These are phyloP conservation scores for Ochropleura plecta DNA, from an alignment of 2,888 invertebrate species.

Conservation along the genomic window DNA sequence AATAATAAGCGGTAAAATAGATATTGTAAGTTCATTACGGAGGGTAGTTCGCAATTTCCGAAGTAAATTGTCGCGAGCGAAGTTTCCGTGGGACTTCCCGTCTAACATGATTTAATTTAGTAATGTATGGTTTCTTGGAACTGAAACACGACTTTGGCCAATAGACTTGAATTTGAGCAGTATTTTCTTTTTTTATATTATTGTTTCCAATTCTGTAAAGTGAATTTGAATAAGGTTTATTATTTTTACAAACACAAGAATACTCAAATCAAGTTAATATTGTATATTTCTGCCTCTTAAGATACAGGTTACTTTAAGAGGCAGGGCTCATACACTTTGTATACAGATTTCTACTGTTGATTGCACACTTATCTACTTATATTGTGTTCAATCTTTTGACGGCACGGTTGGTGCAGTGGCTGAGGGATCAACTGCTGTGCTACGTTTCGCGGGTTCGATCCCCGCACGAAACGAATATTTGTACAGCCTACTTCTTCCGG, in stretches of 20 bases:
- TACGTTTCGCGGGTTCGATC: no score
- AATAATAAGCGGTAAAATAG: constrained; percentile 57
- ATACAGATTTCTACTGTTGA: no score
- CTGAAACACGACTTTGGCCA: not conserved
- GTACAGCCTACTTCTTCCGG: no score
- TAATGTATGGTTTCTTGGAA: constrained; percentile 5
- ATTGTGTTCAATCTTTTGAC: no score
- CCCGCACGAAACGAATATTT: no score
- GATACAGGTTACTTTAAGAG: no score
- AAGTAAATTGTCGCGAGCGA: constrained; percentile 6
- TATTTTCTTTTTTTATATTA: not conserved
- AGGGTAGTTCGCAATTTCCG: constrained; percentile 30
- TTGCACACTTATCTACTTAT: no score
- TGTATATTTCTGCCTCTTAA: no score
- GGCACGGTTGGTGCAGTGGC: no score
- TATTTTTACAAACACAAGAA: not conserved
- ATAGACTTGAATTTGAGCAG: constrained; percentile 5
- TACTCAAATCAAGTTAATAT: not conserved
- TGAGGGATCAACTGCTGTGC: no score
- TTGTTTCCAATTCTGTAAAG: not conserved
- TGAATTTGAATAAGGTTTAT: not conserved
- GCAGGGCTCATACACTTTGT: no score
- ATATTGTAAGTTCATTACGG: constrained; percentile 51
- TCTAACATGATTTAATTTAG: constrained; percentile 23
- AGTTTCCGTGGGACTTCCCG: constrained; percentile 18